phyloP scores from a whole-genome alignment of 2,888 invertebrate species.

The Melanargia galathea region DNA sequence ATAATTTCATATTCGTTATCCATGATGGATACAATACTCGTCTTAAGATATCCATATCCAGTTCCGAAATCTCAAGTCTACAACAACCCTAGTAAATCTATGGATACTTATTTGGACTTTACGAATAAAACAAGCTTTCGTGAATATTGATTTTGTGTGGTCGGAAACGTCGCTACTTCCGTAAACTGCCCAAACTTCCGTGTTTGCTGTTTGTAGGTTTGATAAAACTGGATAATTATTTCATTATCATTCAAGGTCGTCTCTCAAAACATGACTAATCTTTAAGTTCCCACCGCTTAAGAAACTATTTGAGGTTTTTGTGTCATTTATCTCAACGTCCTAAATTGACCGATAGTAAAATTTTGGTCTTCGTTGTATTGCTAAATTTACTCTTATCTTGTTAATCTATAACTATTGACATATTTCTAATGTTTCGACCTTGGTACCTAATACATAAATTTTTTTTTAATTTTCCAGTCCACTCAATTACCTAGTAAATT shows the following conservation, averaged over 20 bases:
- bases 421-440: background rate
- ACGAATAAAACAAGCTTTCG: no score
- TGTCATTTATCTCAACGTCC: conserved; percentile 21
- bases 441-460: background rate
- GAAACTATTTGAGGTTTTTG: conserved; percentile 22
- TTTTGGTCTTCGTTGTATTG: background rate
- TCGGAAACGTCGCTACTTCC: no score
- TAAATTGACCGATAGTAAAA: conserved; percentile 1
- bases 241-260: conserved; percentile 16
- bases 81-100: no score
- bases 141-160: no score
- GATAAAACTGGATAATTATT: background rate
- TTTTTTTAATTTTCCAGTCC: no score
- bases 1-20: no score
- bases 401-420: background rate
- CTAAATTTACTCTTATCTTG: background rate
- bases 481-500: no score
- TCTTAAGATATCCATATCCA: no score
- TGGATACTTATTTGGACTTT: no score
- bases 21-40: no score
- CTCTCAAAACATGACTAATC: conserved; percentile 16
- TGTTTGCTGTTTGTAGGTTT: background rate
- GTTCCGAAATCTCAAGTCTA: no score
- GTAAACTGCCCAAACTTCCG: no score
- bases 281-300: conserved; percentile 14